Percentiles rank a stretch among this genome's conserved stretches.
Evolutionary conservation across 2,797 vertebrate genomes (phyloP).

Genomic region (Oreortyx pictus): DNA sequence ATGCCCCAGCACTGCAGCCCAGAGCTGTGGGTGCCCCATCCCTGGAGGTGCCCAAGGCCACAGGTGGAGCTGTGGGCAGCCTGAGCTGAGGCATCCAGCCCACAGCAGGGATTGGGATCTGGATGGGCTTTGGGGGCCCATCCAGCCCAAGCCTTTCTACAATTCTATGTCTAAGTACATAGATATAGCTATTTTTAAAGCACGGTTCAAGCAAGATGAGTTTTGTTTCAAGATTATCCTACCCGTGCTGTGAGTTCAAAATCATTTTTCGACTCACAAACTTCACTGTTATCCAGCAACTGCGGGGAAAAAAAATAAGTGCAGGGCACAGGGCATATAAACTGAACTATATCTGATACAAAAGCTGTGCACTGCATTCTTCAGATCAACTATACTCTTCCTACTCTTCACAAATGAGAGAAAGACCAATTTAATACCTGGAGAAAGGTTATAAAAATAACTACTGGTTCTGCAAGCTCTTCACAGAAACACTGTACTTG

Average conservation of each 20-base stretch:
- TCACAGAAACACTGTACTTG: background rate
- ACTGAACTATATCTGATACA: background rate
- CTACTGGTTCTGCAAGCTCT: background rate
- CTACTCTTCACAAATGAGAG: background rate
- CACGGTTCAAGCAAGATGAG: background rate
- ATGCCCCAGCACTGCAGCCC: no score
- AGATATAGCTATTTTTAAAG: background rate
- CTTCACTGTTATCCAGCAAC: background rate
- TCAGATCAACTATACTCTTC: background rate
- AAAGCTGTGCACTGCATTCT: background rate
- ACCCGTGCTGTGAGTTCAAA: background rate
- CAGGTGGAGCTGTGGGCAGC: no score
- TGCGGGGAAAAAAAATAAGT: fast-evolving
- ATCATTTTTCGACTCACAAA: background rate
- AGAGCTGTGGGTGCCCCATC: no score
- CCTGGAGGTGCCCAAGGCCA: no score
- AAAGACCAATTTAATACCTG: background rate
- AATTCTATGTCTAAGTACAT: background rate
- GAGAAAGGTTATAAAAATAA: background rate
- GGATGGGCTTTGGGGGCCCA: no score
- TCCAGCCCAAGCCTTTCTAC: no score
- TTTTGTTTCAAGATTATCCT: background rate
- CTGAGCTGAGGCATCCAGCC: no score
- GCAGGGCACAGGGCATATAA: background rate
- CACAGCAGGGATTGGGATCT: no score